Evolutionary conservation across 2,888 invertebrate species (phyloP).

Genomic region (Ischnura elegans): DNA sequence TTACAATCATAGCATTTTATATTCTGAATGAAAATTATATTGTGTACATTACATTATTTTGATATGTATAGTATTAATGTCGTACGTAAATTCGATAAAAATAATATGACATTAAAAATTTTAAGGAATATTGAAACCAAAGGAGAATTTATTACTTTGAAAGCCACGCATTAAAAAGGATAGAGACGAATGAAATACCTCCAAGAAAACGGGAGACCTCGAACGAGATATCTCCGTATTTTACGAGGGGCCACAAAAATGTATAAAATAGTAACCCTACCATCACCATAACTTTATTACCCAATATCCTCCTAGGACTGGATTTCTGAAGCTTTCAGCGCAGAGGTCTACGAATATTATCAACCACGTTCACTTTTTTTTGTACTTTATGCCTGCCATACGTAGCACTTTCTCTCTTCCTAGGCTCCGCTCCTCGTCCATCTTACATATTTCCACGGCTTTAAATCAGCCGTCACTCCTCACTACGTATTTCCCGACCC

Average conservation of each 20-base stretch:
- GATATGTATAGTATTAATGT: no score
- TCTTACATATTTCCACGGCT: neutral
- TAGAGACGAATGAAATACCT: neutral
- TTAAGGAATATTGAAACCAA: no score
- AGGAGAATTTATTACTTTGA: no score
- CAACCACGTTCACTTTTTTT: neutral
- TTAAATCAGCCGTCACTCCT: neutral
- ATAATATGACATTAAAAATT: no score
- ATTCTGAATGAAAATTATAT: no score
- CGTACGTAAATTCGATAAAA: no score
- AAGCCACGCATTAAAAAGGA: neutral
- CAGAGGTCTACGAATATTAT: neutral
- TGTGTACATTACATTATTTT: no score
- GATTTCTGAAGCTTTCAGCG: neutral
- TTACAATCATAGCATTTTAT: no score
- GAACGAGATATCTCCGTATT: neutral
- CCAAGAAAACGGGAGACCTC: neutral
- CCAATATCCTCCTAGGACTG: neutral
- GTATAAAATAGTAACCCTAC: neutral
- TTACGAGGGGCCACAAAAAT: neutral
- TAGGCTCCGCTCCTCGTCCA: neutral
- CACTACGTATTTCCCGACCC: neutral
- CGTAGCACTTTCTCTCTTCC: neutral
- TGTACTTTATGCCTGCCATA: neutral
- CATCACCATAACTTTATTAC: neutral